A percentile compares a stretch with the other conserved stretches of the same genome.
These are phyloP conservation scores for Heliocidaris erythrogramma DNA, from an alignment of 35 echinoderm and acorn worm species.

Conservation along the genomic window DNA sequence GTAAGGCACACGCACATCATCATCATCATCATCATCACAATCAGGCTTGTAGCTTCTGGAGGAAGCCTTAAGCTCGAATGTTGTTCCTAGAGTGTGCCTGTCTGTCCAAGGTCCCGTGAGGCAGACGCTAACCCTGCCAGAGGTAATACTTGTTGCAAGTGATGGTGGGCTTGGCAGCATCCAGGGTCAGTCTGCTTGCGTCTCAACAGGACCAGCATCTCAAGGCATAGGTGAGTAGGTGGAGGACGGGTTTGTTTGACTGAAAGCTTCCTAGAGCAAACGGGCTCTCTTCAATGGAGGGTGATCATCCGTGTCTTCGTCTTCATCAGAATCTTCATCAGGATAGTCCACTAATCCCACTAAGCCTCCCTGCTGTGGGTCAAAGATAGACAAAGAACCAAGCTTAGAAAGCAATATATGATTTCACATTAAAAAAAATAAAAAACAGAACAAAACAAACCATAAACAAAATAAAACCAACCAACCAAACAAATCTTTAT, in stretches of 20 bases:
- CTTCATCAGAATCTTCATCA: conserved; percentile 96
- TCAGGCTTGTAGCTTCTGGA: background rate
- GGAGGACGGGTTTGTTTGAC: conserved; percentile 30
- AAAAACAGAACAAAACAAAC: too few species aligned
- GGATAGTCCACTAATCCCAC: conserved; percentile 97
- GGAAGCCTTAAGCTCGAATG: background rate
- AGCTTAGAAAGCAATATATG: background rate
- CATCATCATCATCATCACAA: background rate
- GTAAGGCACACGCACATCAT: background rate
- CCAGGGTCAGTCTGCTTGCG: background rate
- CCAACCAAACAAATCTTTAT: too few species aligned
- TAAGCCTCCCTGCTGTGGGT: conserved; percentile 71
- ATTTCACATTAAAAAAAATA: background rate
- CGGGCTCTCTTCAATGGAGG: conserved; percentile 67
- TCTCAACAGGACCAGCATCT: conserved; percentile 13
- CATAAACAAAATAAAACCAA: too few species aligned
- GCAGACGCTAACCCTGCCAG: background rate
- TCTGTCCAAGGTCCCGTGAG: background rate
- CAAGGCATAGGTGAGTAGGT: conserved; percentile 36
- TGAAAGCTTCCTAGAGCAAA: background rate
- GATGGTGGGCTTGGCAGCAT: background rate
- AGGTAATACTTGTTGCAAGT: background rate
- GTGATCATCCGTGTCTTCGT: conserved; percentile 85
- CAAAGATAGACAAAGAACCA: conserved; percentile 24
- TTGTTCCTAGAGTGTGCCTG: background rate